Conservation (phyloP, 1,140 invertebrate genomes). For the Gryon sp. region DNA sequence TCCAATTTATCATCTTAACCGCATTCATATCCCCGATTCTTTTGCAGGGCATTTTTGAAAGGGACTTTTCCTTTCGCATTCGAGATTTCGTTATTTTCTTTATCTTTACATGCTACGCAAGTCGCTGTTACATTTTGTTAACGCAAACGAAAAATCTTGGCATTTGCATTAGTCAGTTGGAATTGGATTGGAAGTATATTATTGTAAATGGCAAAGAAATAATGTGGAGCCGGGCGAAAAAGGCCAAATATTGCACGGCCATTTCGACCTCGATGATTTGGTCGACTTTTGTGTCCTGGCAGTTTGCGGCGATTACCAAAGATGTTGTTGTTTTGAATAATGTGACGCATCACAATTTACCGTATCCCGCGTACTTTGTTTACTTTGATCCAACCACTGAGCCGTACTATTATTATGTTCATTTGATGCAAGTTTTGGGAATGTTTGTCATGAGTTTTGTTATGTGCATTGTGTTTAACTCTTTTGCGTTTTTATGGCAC, state of each 20-base stretch:
- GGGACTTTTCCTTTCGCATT: background rate
- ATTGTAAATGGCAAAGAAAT: background rate
- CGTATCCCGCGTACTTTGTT: conserved; percentile 5
- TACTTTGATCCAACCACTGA: background rate
- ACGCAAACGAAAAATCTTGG: background rate
- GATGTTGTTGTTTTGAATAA: background rate
- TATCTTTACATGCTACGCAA: background rate
- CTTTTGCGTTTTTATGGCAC: conserved; percentile 4
- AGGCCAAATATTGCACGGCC: background rate
- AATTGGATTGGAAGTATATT: conserved; percentile 23
- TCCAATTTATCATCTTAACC: too few relatives aligned
- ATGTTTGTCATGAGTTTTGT: background rate
- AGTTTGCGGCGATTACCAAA: background rate
- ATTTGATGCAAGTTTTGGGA: background rate
- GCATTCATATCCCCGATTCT: background rate
- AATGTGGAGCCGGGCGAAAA: conserved; percentile 7
- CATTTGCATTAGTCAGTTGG: conserved; percentile 16
- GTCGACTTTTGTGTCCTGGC: conserved; percentile 4
- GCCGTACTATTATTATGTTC: conserved; percentile 29
- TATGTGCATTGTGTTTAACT: conserved; percentile 2
- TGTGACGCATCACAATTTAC: conserved; percentile 19
- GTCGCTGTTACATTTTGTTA: background rate
- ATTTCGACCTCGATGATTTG: background rate
- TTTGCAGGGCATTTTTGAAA: background rate
- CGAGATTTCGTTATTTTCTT: background rate